phyloP scores from a whole-genome alignment of 1,140 invertebrate species.

The Streblospio benedicti region DNA sequence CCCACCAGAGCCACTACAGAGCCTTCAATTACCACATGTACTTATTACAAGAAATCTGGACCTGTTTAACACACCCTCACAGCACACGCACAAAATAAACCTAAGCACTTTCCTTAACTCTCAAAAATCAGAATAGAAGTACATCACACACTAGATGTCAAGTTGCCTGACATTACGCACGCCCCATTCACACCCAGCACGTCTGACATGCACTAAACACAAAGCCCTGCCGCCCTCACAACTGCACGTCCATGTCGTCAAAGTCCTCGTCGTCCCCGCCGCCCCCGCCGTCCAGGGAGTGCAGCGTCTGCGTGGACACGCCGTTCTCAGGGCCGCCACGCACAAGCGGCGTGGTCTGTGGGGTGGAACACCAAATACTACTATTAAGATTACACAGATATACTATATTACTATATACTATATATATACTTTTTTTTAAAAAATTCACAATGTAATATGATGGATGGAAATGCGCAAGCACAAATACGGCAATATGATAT shows the following conservation, averaged over 20 bases:
- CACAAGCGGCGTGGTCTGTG: too few species aligned
- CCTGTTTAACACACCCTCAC: neutral
- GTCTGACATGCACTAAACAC: neutral
- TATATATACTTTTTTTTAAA: too few species aligned
- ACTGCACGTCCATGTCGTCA: conserved; percentile 30
- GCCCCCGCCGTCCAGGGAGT: conserved; percentile 30
- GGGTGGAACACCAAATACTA: too few species aligned
- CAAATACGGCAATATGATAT: too few species aligned
- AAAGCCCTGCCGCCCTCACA: conserved; percentile 18
- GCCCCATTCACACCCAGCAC: neutral
- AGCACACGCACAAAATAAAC: neutral
- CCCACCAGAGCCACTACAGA: too few species aligned
- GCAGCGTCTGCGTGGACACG: conserved; percentile 40
- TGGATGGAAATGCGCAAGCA: too few species aligned
- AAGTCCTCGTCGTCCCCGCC: too few species aligned
- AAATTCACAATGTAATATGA: too few species aligned
- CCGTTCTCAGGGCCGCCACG: conserved; percentile 30
- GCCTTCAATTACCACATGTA: too few species aligned
- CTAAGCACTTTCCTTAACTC: neutral
- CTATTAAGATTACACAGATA: too few species aligned
- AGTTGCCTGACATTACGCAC: too few species aligned
- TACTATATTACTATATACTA: too few species aligned
- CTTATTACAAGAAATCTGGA: neutral
- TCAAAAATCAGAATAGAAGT: neutral
- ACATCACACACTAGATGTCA: neutral